These are phyloP conservation scores for Aphodius granarius DNA, from an alignment of 2,888 invertebrate species.

Conservation along the genomic window DNA sequence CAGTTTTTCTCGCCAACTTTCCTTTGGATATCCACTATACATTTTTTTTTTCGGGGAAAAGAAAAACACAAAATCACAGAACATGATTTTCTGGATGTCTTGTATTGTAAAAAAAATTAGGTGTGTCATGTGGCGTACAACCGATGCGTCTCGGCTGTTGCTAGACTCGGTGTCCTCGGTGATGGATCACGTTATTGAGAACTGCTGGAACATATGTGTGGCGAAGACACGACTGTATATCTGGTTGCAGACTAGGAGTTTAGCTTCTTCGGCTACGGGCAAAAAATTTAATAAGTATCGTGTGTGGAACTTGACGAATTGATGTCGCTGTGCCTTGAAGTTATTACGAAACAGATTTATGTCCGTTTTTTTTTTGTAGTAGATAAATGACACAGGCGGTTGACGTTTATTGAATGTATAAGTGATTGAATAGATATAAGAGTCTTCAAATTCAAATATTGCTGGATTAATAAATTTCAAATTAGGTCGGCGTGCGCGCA, in stretches of 20 bases:
- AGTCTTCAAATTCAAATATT: not conserved
- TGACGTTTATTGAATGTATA: no score
- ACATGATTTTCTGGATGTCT: not conserved
- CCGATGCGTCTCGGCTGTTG: not conserved
- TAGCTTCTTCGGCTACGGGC: not conserved
- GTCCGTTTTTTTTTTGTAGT: not conserved
- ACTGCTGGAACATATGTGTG: not conserved
- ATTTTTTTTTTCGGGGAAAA: not conserved
- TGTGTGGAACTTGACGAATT: not conserved
- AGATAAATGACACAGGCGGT: no score
- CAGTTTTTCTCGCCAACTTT: not conserved
- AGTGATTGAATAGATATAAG: not conserved
- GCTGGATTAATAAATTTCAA: not conserved
- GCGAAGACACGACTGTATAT: not conserved
- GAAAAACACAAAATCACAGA: not conserved
- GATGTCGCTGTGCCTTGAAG: not conserved
- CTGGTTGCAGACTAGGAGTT: not conserved
- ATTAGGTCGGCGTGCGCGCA: not conserved
- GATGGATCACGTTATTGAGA: not conserved
- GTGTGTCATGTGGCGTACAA: not conserved
- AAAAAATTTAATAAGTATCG: not conserved
- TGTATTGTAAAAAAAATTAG: not conserved
- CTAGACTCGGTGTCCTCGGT: not conserved
- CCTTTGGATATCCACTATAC: not conserved
- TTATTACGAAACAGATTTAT: not conserved